Conservation (phyloP, 2,888 invertebrate species). For the Pilophorus perplexus region DNA sequence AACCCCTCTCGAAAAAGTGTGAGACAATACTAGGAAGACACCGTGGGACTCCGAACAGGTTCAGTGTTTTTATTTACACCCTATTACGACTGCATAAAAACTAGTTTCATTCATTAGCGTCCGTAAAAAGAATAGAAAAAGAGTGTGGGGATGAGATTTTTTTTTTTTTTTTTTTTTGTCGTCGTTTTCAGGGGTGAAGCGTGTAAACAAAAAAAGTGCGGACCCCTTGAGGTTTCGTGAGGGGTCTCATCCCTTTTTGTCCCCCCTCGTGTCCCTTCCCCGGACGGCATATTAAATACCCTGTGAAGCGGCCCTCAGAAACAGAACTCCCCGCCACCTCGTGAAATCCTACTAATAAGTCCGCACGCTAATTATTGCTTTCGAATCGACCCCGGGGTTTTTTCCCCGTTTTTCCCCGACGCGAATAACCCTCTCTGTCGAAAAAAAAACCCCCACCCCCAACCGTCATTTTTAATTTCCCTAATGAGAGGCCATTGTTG, state of each 20-base stretch:
- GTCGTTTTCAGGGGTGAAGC: background rate
- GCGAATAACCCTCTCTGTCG: background rate
- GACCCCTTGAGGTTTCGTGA: slow-evolving; percentile 21
- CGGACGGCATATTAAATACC: slow-evolving; percentile 32
- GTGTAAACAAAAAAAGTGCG: slow-evolving; percentile 32
- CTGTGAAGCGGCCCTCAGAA: too few relatives aligned
- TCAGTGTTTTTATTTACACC: slow-evolving; percentile 45
- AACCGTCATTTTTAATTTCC: slow-evolving; percentile 16
- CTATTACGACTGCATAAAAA: slow-evolving; percentile 43
- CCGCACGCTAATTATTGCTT: slow-evolving; percentile 36
- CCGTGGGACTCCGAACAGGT: slow-evolving; percentile 41
- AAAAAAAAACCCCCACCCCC: slow-evolving; percentile 8
- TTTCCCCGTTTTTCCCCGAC: slow-evolving; percentile 7
- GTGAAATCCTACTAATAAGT: slow-evolving; percentile 35
- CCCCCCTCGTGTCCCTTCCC: slow-evolving; percentile 5
- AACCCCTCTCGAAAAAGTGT: slow-evolving; percentile 48
- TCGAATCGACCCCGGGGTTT: slow-evolving; percentile 26
- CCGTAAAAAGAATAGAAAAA: slow-evolving; percentile 27
- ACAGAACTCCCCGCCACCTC: background rate
- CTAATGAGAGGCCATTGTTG: slow-evolving; percentile 22
- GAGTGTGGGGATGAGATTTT: background rate
- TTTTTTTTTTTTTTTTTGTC: slow-evolving; percentile 9
- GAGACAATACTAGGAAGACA: slow-evolving; percentile 27
- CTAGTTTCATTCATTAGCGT: slow-evolving; percentile 45
- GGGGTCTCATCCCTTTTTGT: slow-evolving; percentile 6